Evolutionary conservation across 2,888 invertebrate species (phyloP), one percentile per base, ranked within the genome.

Genomic region (Conomelus anceps): DNA sequence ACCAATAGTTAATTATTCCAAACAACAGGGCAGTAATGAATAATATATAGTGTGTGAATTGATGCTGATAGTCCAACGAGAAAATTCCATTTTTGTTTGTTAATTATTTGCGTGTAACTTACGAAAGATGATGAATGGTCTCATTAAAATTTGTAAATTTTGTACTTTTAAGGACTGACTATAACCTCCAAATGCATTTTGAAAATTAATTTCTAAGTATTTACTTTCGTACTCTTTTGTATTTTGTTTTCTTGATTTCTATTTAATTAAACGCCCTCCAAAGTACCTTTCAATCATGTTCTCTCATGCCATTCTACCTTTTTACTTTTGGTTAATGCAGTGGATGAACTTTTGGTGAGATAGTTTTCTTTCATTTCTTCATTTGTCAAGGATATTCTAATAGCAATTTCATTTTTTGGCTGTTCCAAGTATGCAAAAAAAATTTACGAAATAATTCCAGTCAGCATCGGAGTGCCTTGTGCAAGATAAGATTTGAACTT

Each of bases 151-250:
- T 63, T 63, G 63, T 63, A 63, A 63, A 63, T 63, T 63, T n/a
- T 63, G 63, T 63, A 63, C n/a, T 63, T 63, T 63, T 63, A 63
- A 63, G 63, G 63, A 63, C 63, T 63, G 63, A 63, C 34, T 34
- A n/a, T n/a, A 34, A 34, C 63, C 63, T 63, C 63, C 63, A 63
- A n/a, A 63, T 63, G n/a, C 63, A n/a, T 63, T n/a, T 63, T 63
- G 63, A 63, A 63, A 63, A 63, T n/a, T 63, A n/a, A 63, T n/a
- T 63, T n/a, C n/a, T 63, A 63, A 63, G 63, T 63, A 63, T 24
- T 86, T 88, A 22, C 24, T 86, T 86, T 86, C 26, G 26, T 86
- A 23, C 24, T 86, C 86, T 86, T 86, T 86, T 86, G 86, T 86
- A 86, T 86, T 86, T 86, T 86, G 29, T 86, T 24, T 86, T 86